These are phyloP conservation scores for Grammomys surdaster DNA, from an alignment of 2,113 vertebrate genomes.

Conservation along the genomic window DNA sequence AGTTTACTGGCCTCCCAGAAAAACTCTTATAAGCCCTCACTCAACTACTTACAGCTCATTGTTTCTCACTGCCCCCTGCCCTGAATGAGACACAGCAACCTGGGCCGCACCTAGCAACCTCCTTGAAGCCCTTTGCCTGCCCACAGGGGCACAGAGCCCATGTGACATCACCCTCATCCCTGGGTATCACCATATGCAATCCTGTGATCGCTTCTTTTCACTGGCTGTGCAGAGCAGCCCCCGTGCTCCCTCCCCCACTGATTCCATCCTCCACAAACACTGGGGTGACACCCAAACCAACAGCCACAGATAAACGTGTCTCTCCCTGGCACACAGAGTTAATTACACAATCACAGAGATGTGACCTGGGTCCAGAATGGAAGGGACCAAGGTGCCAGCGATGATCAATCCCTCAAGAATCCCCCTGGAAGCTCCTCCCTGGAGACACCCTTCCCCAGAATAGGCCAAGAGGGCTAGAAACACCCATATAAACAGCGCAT, in stretches of 20 bases:
- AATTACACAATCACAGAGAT: constrained; percentile 63
- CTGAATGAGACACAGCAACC: background rate
- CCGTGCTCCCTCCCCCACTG: background rate
- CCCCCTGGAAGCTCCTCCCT: background rate
- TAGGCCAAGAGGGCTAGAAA: constrained; percentile 73
- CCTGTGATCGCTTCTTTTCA: background rate
- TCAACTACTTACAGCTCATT: background rate
- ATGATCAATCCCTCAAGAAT: background rate
- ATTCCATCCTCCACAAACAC: background rate
- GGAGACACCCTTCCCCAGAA: constrained; percentile 65
- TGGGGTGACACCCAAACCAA: background rate
- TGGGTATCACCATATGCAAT: fast-evolving
- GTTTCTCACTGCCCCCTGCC: background rate
- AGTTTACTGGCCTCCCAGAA: no score
- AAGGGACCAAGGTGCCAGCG: background rate
- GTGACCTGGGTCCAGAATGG: constrained; percentile 62
- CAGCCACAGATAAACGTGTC: constrained; percentile 64
- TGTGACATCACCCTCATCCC: background rate
- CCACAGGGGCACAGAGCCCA: fast-evolving
- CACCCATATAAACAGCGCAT: constrained; percentile 45
- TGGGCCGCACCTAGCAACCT: background rate
- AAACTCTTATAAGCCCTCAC: background rate
- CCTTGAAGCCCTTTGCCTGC: background rate
- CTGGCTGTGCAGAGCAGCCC: background rate
- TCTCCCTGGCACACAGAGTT: constrained; percentile 24